Conservation (phyloP, 2,888 invertebrate genomes). For the Portevinia maculata region DNA sequence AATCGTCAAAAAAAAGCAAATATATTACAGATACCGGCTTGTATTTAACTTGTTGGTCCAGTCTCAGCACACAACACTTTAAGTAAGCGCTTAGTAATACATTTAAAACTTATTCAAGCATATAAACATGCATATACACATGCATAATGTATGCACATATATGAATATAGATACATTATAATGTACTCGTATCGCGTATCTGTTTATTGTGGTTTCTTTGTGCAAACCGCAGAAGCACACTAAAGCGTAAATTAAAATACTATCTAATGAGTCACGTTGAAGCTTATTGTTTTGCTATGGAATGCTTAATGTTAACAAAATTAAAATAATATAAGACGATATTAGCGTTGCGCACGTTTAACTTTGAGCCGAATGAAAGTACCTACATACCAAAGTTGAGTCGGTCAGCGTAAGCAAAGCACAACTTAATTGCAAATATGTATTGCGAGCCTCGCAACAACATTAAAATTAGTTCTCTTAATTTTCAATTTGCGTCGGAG, state of each 20-base stretch:
- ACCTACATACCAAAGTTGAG: too few relatives aligned
- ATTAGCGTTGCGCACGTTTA: too few relatives aligned
- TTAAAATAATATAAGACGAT: constrained; percentile 2
- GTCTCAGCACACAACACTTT: too few relatives aligned
- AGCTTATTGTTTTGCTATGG: constrained; percentile 11
- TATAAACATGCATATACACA: neutral
- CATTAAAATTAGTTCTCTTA: too few relatives aligned
- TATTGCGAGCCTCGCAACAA: too few relatives aligned
- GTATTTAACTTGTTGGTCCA: constrained; percentile 26
- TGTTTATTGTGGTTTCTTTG: constrained; percentile 26
- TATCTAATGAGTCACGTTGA: constrained; percentile 45
- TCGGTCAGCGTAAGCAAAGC: too few relatives aligned
- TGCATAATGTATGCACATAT: neutral
- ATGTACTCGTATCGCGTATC: too few relatives aligned
- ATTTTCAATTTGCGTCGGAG: too few relatives aligned
- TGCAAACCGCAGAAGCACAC: constrained; percentile 31
- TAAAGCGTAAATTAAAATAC: constrained; percentile 29
- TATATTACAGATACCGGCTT: constrained; percentile 20
- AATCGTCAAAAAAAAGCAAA: constrained; percentile 10
- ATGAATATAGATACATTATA: too few relatives aligned
- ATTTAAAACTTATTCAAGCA: neutral
- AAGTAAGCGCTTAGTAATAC: constrained; percentile 31
- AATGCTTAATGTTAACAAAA: constrained; percentile 47
- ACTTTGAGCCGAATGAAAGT: too few relatives aligned
- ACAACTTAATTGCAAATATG: too few relatives aligned